Evolutionary conservation across 2,888 invertebrate species (phyloP).

Genomic region (Conomelus anceps): DNA sequence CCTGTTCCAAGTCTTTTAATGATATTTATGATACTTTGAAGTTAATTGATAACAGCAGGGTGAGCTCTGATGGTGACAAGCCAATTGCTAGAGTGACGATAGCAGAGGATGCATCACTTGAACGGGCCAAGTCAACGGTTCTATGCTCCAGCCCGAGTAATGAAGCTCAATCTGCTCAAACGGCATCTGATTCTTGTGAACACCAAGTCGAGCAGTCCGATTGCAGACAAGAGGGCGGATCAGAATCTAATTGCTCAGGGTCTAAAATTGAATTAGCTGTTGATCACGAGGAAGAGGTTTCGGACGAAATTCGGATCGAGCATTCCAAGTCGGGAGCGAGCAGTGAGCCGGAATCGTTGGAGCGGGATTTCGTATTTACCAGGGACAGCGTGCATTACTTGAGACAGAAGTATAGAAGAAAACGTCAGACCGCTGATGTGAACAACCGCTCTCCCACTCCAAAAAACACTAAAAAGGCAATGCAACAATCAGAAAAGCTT

Average conservation of each 20-base stretch:
- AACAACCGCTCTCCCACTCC: neutral
- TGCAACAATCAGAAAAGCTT: neutral
- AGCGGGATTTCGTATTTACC: neutral
- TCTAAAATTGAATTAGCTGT: neutral
- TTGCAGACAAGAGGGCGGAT: neutral
- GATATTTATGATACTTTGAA: neutral
- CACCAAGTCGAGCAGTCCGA: neutral
- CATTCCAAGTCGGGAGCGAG: neutral
- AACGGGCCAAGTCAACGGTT: neutral
- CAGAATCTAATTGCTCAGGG: neutral
- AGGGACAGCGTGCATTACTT: neutral
- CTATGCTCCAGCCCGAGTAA: neutral
- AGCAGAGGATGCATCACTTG: neutral
- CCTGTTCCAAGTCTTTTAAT: neutral
- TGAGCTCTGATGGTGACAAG: neutral
- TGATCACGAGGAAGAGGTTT: neutral
- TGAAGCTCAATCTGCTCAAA: no score
- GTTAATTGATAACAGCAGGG: neutral
- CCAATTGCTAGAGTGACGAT: neutral
- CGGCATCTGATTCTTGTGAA: neutral
- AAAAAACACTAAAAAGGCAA: neutral
- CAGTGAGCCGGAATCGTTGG: neutral
- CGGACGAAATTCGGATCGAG: neutral
- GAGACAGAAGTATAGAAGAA: neutral
- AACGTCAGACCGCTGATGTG: neutral